Conservation (phyloP, 2,888 invertebrate genomes). For the Vannuccia rotundouncinata region DNA sequence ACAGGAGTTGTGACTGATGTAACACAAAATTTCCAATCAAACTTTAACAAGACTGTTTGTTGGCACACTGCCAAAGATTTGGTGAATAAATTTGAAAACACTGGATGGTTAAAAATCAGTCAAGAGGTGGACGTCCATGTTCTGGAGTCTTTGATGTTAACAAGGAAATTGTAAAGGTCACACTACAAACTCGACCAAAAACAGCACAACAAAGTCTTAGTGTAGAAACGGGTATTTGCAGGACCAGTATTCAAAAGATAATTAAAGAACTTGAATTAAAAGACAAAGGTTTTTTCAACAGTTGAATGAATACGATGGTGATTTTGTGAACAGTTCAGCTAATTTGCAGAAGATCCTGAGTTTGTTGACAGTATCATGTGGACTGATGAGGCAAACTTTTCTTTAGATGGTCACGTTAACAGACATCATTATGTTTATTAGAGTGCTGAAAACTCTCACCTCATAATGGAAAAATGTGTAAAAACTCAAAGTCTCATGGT, state of each 20-base stretch:
- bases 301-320: constrained; percentile 15
- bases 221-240: neutral
- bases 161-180: neutral
- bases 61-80: constrained; percentile 20
- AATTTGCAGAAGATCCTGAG: constrained; percentile 8
- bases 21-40: too few relatives aligned
- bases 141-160: constrained; percentile 13
- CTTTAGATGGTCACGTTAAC: constrained; percentile 18
- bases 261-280: constrained; percentile 28
- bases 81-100: constrained; percentile 24
- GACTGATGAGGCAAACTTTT: constrained; percentile 14
- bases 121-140: neutral
- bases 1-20: neutral
- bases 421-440: constrained; percentile 19
- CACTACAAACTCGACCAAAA: neutral
- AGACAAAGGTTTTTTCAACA: constrained; percentile 21
- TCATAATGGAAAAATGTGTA: constrained; percentile 16
- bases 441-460: neutral
- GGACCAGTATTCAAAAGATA: neutral
- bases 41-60: neutral
- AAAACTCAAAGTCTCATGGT: too few relatives aligned
- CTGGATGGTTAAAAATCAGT: constrained; percentile 1
- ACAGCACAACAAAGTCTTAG: neutral
- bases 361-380: constrained; percentile 19
- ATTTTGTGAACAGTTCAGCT: constrained; percentile 17